A percentile compares a stretch with the other conserved stretches of the same genome.
Conservation (phyloP, 2,797 vertebrate species). For the Oreochromis grahami region DNA sequence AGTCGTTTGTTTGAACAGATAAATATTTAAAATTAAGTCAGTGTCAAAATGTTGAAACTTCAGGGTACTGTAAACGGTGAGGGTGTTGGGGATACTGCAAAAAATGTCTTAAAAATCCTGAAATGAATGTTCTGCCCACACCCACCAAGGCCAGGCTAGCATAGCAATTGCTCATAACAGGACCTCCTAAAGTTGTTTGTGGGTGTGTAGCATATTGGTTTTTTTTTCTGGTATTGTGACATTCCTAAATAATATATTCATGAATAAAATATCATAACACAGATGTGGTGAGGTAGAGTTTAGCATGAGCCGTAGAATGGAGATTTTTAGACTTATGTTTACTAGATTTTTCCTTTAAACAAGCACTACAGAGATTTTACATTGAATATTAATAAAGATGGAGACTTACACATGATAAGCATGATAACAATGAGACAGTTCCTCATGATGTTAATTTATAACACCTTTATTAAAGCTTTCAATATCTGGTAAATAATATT, state of each 20-base stretch:
- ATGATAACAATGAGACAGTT: not conserved
- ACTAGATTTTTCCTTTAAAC: not conserved
- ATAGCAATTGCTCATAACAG: not conserved
- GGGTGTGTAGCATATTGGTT: not conserved
- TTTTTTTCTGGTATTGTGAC: not conserved
- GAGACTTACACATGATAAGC: not conserved
- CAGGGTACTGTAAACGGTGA: not conserved
- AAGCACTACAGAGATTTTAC: not conserved
- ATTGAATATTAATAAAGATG: not conserved
- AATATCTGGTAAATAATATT: not conserved
- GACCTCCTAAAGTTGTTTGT: not conserved
- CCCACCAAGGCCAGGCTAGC: not conserved
- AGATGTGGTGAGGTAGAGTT: not conserved
- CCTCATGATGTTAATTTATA: not conserved
- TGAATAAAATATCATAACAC: not conserved
- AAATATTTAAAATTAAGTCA: not conserved
- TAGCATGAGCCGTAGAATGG: not conserved
- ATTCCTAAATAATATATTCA: not conserved
- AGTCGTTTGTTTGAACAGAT: not conserved
- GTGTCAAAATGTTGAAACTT: not conserved
- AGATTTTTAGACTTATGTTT: not conserved
- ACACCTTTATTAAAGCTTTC: not conserved
- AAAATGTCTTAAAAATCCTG: not conserved
- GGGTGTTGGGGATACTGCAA: accelerated
- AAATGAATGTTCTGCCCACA: not conserved